Evolutionary conservation across 2,797 vertebrate genomes (phyloP).

Genomic region (Dendrocincla fuliginosa): DNA sequence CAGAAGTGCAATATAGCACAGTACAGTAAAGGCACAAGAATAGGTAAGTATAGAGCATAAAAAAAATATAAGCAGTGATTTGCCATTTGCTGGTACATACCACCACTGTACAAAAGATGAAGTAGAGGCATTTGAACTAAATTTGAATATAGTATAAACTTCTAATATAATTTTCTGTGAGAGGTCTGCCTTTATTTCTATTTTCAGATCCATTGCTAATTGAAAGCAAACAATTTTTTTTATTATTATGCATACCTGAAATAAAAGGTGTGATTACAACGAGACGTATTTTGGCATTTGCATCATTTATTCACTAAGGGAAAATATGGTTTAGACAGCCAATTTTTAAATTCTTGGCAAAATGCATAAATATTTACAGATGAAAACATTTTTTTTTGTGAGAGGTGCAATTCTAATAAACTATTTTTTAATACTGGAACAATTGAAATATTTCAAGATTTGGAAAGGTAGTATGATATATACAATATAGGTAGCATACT

Average conservation of each 20-base stretch:
- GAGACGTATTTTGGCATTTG: not conserved
- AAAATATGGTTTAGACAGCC: not conserved
- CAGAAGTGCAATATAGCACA: not conserved
- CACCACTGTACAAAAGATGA: not conserved
- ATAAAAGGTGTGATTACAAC: not conserved
- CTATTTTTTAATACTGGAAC: not conserved
- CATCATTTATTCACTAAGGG: not conserved
- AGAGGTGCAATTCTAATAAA: not conserved
- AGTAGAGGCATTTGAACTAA: not conserved
- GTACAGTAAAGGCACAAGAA: not conserved
- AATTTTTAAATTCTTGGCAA: not conserved
- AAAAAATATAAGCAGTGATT: not conserved
- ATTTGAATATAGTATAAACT: not conserved
- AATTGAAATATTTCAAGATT: not conserved
- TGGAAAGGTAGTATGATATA: not conserved
- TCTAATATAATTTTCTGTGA: not conserved
- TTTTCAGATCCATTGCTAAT: not conserved
- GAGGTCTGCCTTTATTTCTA: not conserved
- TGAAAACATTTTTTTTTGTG: not conserved
- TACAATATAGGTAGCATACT: not conserved
- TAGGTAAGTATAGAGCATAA: not conserved
- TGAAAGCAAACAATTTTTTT: not conserved
- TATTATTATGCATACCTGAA: not conserved
- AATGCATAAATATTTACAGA: not conserved
- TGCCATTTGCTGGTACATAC: rapidly evolving